Conservation (phyloP, 2,113 vertebrate genomes). For the Connochaetes taurinus region DNA sequence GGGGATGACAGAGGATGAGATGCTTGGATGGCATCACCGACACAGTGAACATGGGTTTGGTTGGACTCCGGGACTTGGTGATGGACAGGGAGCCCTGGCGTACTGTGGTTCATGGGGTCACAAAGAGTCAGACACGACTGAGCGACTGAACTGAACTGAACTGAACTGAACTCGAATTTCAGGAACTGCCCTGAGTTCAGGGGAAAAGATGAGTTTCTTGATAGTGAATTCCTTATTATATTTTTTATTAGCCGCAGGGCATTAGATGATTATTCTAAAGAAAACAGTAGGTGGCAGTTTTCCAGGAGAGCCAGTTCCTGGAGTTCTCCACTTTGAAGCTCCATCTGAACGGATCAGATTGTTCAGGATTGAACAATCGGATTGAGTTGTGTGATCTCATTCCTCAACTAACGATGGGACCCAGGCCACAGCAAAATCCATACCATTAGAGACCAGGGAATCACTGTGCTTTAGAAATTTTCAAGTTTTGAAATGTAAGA, state of each 20-base stretch:
- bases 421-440: rapidly evolving
- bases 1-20: no score
- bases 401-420: not conserved
- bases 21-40: no score
- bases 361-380: no score
- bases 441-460: not conserved
- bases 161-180: no score
- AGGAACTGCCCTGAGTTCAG: not conserved
- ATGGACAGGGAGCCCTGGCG: no score
- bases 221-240: no score
- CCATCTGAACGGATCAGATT: not conserved
- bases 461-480: not conserved
- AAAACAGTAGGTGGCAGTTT: not conserved
- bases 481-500: not conserved
- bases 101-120: no score
- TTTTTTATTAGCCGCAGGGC: not conserved
- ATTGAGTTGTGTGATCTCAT: no score
- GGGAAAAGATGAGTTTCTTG: not conserved
- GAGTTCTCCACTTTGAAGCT: not conserved
- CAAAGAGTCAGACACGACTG: no score
- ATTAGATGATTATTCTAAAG: not conserved
- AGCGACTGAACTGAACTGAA: no score
- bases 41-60: no score
- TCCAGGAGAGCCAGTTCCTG: not conserved
- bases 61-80: no score